phyloP scores from a whole-genome alignment of 1,140 invertebrate species.

The Drosophila orena region DNA sequence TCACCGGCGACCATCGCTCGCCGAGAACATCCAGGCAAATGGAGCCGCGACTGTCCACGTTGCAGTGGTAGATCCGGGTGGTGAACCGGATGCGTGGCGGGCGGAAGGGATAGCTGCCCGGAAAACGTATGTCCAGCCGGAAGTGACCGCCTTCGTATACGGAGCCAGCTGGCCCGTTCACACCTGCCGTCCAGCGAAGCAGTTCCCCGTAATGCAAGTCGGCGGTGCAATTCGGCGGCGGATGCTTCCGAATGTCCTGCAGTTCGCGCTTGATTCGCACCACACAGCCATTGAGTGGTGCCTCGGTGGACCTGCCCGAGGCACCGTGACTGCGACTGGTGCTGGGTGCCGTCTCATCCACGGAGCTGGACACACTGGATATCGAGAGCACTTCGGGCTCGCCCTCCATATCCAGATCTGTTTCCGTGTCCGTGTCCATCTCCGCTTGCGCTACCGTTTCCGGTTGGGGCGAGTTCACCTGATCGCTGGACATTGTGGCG shows the following conservation, averaged over 20 bases:
- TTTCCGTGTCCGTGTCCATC: neutral
- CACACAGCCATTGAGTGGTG: neutral
- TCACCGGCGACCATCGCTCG: constrained; percentile 69
- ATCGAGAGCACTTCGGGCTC: neutral
- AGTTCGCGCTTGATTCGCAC: constrained; percentile 50
- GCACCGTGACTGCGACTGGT: neutral
- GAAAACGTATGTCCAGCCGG: constrained; percentile 59
- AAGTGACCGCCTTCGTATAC: constrained; percentile 65
- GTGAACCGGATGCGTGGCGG: constrained; percentile 90
- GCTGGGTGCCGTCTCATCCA: neutral
- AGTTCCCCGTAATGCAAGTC: constrained; percentile 46
- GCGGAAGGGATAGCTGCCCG: constrained; percentile 80
- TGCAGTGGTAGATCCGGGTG: constrained; percentile 90
- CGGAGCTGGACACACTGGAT: neutral
- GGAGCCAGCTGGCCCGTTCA: constrained; percentile 47
- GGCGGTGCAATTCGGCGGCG: constrained; percentile 63
- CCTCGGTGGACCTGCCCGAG: neutral
- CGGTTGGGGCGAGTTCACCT: neutral
- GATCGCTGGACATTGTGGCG: constrained; percentile 8
- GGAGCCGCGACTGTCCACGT: constrained; percentile 61
- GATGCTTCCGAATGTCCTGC: constrained; percentile 45
- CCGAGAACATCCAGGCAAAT: constrained; percentile 67
- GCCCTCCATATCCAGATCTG: neutral
- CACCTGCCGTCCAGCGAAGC: constrained; percentile 46
- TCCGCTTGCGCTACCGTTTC: neutral